Conservation (phyloP, 1,140 invertebrate genomes). For the Phocides pigmalion region DNA sequence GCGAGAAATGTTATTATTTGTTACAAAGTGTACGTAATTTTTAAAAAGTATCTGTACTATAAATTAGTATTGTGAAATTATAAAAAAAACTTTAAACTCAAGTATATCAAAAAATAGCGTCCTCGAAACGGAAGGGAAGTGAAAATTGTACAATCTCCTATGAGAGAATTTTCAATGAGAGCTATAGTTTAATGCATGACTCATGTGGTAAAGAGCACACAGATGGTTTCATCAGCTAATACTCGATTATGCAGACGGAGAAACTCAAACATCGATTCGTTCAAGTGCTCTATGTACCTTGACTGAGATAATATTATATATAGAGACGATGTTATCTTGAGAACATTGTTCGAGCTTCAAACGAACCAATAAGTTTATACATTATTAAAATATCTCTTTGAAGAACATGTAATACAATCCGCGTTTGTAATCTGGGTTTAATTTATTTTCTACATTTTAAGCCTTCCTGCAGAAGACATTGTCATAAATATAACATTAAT, state of each 20-base stretch:
- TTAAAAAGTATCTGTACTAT: no score
- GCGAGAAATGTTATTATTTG: no score
- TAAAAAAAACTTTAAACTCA: no score
- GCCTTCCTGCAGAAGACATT: no score
- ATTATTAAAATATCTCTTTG: constrained; percentile 24
- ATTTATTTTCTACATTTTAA: background rate
- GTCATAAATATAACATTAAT: no score
- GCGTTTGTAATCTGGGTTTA: background rate
- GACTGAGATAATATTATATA: constrained; percentile 12
- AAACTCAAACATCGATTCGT: constrained; percentile 16
- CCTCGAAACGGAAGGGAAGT: no score
- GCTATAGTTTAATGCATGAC: background rate
- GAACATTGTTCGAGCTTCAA: constrained; percentile 23
- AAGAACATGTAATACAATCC: background rate
- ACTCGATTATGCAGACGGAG: constrained; percentile 19
- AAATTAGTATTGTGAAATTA: no score
- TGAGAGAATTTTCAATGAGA: background rate
- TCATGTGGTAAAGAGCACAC: constrained; percentile 5
- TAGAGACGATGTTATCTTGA: constrained; percentile 4
- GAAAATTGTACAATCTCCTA: no score
- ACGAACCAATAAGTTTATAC: constrained; percentile 22
- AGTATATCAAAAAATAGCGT: no score
- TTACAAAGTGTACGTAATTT: no score
- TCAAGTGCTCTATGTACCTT: constrained; percentile 12
- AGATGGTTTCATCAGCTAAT: constrained; percentile 7